A percentile compares a stretch with the other conserved stretches of the same genome.
phyloP scores from a whole-genome alignment of 2,797 vertebrate genomes.

The Dermochelys coriacea region DNA sequence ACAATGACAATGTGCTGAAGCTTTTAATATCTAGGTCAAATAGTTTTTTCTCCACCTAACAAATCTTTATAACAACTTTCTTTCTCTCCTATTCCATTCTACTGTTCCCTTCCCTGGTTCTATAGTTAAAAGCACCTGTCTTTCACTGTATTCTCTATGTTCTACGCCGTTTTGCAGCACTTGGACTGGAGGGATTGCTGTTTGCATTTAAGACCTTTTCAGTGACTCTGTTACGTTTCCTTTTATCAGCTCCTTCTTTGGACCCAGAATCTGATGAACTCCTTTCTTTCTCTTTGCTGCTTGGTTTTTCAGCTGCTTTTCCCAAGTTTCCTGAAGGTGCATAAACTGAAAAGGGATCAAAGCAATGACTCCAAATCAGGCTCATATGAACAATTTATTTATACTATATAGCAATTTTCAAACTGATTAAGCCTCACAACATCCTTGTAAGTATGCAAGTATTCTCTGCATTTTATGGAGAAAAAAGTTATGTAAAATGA shows the following conservation, averaged over 20 bases:
- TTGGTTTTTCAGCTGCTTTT: slow-evolving; percentile 84
- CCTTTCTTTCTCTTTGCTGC: slow-evolving; percentile 87
- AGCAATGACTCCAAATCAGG: slow-evolving; percentile 67
- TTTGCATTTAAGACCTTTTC: slow-evolving; percentile 88
- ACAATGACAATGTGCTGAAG: not conserved
- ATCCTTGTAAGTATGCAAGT: not conserved
- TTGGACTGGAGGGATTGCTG: slow-evolving; percentile 90
- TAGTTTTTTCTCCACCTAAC: not conserved
- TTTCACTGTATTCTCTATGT: slow-evolving; percentile 74
- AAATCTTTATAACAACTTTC: not conserved
- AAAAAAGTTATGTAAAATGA: slow-evolving; percentile 49
- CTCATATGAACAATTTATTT: slow-evolving; percentile 39
- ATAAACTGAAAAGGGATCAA: slow-evolving; percentile 80
- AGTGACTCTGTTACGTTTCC: slow-evolving; percentile 88
- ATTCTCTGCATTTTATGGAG: slow-evolving; percentile 15
- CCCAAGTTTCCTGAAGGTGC: slow-evolving; percentile 83
- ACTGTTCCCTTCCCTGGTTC: not conserved
- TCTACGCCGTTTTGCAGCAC: slow-evolving; percentile 87
- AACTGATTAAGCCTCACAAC: slow-evolving; percentile 1
- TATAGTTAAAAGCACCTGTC: not conserved
- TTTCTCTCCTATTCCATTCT: not conserved
- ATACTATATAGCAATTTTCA: slow-evolving; percentile 25
- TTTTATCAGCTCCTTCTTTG: slow-evolving; percentile 88
- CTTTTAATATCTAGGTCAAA: slow-evolving; percentile 33
- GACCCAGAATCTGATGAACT: slow-evolving; percentile 82